phyloP scores from a whole-genome alignment of 2,888 invertebrate genomes.

The Epicampocera succincta region DNA sequence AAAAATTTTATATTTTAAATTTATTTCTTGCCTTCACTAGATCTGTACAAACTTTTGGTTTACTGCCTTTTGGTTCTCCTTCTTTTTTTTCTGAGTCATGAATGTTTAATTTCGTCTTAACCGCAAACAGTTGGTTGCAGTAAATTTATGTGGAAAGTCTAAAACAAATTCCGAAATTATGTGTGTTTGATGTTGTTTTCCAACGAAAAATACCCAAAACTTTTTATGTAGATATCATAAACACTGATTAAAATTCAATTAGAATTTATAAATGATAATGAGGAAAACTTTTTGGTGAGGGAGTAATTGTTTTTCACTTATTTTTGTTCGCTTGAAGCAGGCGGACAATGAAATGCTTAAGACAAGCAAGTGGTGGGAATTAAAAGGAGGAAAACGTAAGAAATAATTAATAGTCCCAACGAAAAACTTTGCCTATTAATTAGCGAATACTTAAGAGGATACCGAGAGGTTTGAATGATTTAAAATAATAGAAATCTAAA shows the following conservation, averaged over 20 bases:
- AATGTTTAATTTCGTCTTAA: conserved; percentile 58
- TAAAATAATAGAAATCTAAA: too few species aligned
- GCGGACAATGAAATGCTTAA: too few species aligned
- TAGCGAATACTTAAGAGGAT: too few species aligned
- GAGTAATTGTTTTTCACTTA: background rate
- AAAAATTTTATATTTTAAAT: conserved; percentile 49
- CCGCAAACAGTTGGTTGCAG: conserved; percentile 66
- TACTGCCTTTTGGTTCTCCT: conserved; percentile 12
- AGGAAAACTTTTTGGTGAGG: conserved; percentile 3
- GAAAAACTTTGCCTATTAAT: too few species aligned
- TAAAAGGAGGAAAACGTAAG: too few species aligned
- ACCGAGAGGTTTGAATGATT: too few species aligned
- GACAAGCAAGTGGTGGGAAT: too few species aligned
- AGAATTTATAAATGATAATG: conserved; percentile 54
- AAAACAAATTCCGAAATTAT: background rate
- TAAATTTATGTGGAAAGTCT: conserved; percentile 63
- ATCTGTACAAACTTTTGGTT: conserved; percentile 40
- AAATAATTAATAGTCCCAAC: too few species aligned
- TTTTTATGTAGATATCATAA: conserved; percentile 28
- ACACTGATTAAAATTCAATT: conserved; percentile 67
- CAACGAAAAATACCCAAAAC: background rate
- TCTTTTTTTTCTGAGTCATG: conserved; percentile 29
- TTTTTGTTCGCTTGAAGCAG: too few species aligned
- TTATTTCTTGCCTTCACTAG: conserved; percentile 20
- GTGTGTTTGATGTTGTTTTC: background rate